phyloP scores from a whole-genome alignment of 2,797 vertebrate genomes.

The Myiotriccus ornatus region DNA sequence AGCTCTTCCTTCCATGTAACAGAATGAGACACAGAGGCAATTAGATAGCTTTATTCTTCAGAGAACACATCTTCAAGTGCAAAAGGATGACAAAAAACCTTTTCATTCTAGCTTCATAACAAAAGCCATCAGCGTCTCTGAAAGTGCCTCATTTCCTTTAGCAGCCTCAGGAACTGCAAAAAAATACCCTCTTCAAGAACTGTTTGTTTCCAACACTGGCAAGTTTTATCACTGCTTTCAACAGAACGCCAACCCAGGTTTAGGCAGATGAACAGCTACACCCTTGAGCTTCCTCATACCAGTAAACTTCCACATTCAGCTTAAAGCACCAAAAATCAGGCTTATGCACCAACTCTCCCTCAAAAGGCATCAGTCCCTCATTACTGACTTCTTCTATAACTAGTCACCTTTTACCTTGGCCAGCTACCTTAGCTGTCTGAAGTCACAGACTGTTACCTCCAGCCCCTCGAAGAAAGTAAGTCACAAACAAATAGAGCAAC shows the following conservation, averaged over 20 bases:
- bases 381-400: background rate
- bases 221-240: background rate
- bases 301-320: background rate
- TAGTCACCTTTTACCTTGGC: background rate
- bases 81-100: background rate
- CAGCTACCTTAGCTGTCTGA: background rate
- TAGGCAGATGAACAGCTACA: background rate
- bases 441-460: background rate
- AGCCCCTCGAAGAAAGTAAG: background rate
- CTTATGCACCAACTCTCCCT: background rate
- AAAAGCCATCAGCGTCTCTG: background rate
- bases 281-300: background rate
- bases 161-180: background rate
- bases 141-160: background rate
- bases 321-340: background rate
- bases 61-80: background rate
- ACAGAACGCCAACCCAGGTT: background rate
- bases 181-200: background rate
- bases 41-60: background rate
- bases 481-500: background rate
- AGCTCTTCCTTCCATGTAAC: background rate
- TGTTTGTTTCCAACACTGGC: fast-evolving
- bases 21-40: background rate
- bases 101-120: background rate
- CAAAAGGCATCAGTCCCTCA: background rate